A percentile compares a stretch with the other conserved stretches of the same genome.
Evolutionary conservation across 2,113 vertebrate species (phyloP).

Genomic region (Geothlypis trichas): DNA sequence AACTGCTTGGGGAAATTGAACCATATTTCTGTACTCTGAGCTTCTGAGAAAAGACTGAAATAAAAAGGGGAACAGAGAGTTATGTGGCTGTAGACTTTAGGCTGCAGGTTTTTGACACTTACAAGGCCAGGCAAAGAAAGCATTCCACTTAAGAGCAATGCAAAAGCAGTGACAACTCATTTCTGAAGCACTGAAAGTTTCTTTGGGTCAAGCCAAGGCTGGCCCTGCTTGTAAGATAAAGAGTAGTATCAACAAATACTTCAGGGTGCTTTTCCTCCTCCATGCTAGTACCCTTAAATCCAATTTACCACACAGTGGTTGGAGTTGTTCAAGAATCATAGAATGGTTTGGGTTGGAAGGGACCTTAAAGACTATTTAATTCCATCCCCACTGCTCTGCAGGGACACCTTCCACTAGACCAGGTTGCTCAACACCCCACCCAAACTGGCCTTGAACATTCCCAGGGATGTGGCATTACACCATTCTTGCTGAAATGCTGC

Average conservation of each 20-base stretch:
- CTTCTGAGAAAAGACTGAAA: not conserved
- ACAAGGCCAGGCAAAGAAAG: not conserved
- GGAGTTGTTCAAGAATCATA: not conserved
- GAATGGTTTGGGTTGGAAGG: not conserved
- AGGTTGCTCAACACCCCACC: not conserved
- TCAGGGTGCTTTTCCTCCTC: not conserved
- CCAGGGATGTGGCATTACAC: not conserved
- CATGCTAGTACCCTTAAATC: not conserved
- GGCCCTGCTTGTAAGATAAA: not conserved
- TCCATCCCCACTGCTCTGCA: not conserved
- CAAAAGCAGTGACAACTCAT: not conserved
- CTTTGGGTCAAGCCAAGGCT: not conserved
- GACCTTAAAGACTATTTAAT: not conserved
- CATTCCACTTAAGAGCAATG: not conserved
- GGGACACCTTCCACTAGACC: not conserved
- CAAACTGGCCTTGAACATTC: not conserved
- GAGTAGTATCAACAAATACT: not conserved
- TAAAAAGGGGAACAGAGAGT: not conserved
- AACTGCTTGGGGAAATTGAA: not conserved
- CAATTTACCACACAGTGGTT: not conserved
- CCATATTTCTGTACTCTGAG: not conserved
- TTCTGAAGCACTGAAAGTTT: not conserved
- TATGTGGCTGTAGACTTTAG: not conserved
- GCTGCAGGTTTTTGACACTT: not conserved
- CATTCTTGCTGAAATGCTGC: not conserved